These are phyloP conservation scores for Dermatophagoides farinae DNA, from an alignment of 1,140 invertebrate species.

Conservation along the genomic window DNA sequence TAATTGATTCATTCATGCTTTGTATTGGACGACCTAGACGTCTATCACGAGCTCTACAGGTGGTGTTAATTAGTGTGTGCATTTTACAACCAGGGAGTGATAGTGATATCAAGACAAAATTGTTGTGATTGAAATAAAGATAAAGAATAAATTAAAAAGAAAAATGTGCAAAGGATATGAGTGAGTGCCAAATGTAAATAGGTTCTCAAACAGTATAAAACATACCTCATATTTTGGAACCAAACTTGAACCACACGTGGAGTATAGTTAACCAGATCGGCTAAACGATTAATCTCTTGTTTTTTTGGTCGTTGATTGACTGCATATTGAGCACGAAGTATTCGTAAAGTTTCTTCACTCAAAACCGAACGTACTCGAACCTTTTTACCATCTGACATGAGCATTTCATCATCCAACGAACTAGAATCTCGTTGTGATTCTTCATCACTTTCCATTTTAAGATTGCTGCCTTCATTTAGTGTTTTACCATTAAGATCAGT, in stretches of 20 bases:
- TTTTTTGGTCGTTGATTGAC: constrained; percentile 75
- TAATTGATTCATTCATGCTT: not conserved
- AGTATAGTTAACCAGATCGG: constrained; percentile 65
- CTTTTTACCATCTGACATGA: constrained; percentile 31
- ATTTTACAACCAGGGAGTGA: no score
- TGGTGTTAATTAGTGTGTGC: not conserved
- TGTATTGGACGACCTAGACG: constrained; percentile 9
- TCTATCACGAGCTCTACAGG: constrained; percentile 10
- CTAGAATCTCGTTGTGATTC: constrained; percentile 12
- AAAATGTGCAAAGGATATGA: not conserved
- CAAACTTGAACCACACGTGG: constrained; percentile 83
- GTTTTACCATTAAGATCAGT: not conserved
- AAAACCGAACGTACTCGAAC: constrained; percentile 69
- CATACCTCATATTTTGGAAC: constrained; percentile 71
- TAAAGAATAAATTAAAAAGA: not conserved
- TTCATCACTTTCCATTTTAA: constrained; percentile 8
- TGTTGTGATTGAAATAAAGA: not conserved
- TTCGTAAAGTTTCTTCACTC: constrained; percentile 69
- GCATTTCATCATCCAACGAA: constrained; percentile 4
- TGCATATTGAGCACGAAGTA: constrained; percentile 67
- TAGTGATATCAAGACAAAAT: not conserved
- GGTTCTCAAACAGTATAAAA: not conserved
- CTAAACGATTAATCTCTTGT: constrained; percentile 71
- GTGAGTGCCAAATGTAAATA: not conserved
- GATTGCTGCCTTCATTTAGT: not conserved